Conservation (phyloP, 2,888 invertebrate genomes). For the Drosophila dives region DNA sequence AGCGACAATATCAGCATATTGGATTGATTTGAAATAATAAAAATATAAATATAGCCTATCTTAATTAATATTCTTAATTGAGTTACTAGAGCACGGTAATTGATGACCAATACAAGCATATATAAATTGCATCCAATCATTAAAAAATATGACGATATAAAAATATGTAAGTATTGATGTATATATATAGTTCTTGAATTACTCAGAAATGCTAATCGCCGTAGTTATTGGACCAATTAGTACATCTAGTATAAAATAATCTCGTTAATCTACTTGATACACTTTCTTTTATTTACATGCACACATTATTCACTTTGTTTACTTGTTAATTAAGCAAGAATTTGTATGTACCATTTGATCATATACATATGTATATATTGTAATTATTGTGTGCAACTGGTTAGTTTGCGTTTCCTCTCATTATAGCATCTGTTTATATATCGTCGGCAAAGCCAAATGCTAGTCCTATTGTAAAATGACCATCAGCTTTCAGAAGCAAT, state of each 20-base stretch:
- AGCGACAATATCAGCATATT: neutral
- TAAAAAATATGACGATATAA: neutral
- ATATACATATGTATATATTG: slow-evolving; percentile 20
- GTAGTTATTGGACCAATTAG: neutral
- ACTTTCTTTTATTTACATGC: slow-evolving; percentile 28
- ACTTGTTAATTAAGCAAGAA: slow-evolving; percentile 31
- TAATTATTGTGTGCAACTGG: slow-evolving; percentile 45
- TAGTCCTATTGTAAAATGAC: neutral
- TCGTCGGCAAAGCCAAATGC: slow-evolving; percentile 12
- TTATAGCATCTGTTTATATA: slow-evolving; percentile 12
- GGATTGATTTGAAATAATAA: neutral
- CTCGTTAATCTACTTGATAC: slow-evolving; percentile 27
- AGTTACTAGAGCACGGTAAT: neutral
- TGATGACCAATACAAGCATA: neutral
- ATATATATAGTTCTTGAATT: neutral
- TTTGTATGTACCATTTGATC: slow-evolving; percentile 39
- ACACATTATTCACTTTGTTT: slow-evolving; percentile 30
- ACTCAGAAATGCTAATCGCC: slow-evolving; percentile 15
- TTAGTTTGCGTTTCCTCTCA: slow-evolving; percentile 23
- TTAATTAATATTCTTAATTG: neutral
- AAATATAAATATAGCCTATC: neutral
- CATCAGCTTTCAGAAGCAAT: slow-evolving; percentile 18
- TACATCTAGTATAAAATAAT: neutral
- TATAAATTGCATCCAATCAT: slow-evolving; percentile 2
- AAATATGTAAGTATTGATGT: neutral